Evolutionary conservation across 2,113 vertebrate genomes (phyloP), one percentile per base, ranked within the genome.

Genomic region (Actinemys pallida): DNA sequence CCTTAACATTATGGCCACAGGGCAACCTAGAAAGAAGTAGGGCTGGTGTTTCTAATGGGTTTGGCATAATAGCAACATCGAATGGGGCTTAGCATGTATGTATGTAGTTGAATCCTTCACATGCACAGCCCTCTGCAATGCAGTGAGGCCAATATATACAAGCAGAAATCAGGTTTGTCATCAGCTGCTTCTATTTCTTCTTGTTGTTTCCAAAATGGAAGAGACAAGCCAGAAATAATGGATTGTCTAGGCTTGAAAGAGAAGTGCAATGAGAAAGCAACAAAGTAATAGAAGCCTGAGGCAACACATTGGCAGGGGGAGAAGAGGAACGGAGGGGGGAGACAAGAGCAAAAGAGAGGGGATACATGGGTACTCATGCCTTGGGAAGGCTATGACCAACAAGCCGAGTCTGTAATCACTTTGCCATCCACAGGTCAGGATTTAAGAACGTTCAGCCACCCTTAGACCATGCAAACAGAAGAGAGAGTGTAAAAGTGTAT

Each of bases 111-210:
- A 39, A 4, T 81, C 42, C 57, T 76, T 90, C 42, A 84, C 20
- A 76, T 45, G 89, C 92, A 56, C 0, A 7, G 80, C 52, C 88
- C 4, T 2, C 12, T 78, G 45, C 25, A 78, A 45, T 78, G 12
- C 12, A 47, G 24, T 24, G 2, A 78, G 45, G 5, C n/a, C 42
- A 3, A 8, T 20, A 8, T 42, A 35, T 65, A 19, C 22, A 57
- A 3, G 65, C 27, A 72, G 12, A 89, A 88, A 10, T 2, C 86
- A 91, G 88, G 88, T 5, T 13, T 27, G 10, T 80, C 27, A 52
- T 59, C 47, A 75, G 19, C 2, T 0, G 0, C 27, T 91, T 86
- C 54, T n/a, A 20, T 0, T 59, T 84, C 89, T 82, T 80, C 47
- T 69, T n/a, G 13, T 69, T 76, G 24, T 76, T 81, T 81, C 39